Conservation (phyloP, 2,113 vertebrate species). For the Nestor notabilis region DNA sequence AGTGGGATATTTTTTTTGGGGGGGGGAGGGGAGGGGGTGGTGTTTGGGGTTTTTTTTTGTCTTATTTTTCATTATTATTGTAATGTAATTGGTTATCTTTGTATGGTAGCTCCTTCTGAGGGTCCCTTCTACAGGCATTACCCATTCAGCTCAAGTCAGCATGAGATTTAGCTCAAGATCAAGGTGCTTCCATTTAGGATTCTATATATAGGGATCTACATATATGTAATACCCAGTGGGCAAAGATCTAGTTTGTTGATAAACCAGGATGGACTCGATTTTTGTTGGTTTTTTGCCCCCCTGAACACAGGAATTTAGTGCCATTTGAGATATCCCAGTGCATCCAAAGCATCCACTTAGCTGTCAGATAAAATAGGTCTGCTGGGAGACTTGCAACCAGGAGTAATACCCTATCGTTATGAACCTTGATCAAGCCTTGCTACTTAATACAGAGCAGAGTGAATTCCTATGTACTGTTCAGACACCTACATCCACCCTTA, state of each 20-base stretch:
- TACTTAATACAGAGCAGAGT: not conserved
- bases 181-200: not conserved
- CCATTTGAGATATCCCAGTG: not conserved
- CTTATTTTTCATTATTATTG: not conserved
- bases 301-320: not conserved
- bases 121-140: not conserved
- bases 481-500: not conserved
- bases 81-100: not conserved
- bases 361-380: not conserved
- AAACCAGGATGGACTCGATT: not conserved
- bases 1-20: not conserved
- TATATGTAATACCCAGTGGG: not conserved
- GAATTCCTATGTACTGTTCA: not conserved
- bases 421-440: not conserved
- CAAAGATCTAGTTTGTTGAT: not conserved
- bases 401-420: fast-evolving
- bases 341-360: not conserved
- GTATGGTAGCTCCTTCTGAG: not conserved
- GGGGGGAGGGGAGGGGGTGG: too few relatives aligned
- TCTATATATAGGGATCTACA: not conserved
- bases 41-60: not conserved
- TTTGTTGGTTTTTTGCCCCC: not conserved
- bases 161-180: not conserved
- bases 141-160: not conserved
- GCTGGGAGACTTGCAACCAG: not conserved